Evolutionary conservation across 53 echinoderm and acorn worm species (phyloP).

Genomic region (Temnopleurus reevesii): DNA sequence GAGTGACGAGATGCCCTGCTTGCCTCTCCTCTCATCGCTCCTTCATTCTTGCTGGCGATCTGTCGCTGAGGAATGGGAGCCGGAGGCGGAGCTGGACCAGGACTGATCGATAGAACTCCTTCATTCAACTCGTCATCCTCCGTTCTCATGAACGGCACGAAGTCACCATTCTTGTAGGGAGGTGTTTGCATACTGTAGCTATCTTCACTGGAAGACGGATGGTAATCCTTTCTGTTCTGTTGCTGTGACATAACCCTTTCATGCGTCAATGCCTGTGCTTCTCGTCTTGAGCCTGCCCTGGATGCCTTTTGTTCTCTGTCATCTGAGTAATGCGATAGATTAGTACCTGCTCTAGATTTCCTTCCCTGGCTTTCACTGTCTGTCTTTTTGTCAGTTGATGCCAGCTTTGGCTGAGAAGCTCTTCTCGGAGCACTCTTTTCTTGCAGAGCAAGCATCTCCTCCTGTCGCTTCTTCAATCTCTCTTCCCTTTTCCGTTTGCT

Average conservation of each 20-base stretch:
- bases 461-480: conserved; percentile 73
- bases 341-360: conserved; percentile 52
- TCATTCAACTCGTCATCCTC: conserved; percentile 72
- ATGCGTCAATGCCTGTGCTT: not conserved
- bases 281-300: conserved; percentile 35
- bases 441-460: conserved; percentile 81
- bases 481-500: conserved; percentile 76
- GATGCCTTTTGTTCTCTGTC: not conserved
- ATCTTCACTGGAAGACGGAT: not conserved
- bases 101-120: conserved; percentile 72
- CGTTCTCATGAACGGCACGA: conserved; percentile 87
- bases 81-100: too few species aligned
- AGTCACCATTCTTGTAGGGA: conserved; percentile 73
- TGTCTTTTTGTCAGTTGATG: not conserved
- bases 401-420: conserved; percentile 56
- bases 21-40: not conserved
- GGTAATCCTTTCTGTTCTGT: not conserved
- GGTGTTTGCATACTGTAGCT: conserved; percentile 54
- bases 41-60: not conserved
- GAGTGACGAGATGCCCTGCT: conserved; percentile 18
- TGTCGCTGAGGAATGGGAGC: not conserved
- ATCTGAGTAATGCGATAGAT: not conserved
- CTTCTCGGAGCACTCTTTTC: conserved; percentile 77
- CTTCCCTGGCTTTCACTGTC: conserved; percentile 1
- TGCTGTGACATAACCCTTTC: conserved; percentile 7